Evolutionary conservation across 2,113 vertebrate genomes (phyloP).

Genomic region (Gasterosteus aculeatus): DNA sequence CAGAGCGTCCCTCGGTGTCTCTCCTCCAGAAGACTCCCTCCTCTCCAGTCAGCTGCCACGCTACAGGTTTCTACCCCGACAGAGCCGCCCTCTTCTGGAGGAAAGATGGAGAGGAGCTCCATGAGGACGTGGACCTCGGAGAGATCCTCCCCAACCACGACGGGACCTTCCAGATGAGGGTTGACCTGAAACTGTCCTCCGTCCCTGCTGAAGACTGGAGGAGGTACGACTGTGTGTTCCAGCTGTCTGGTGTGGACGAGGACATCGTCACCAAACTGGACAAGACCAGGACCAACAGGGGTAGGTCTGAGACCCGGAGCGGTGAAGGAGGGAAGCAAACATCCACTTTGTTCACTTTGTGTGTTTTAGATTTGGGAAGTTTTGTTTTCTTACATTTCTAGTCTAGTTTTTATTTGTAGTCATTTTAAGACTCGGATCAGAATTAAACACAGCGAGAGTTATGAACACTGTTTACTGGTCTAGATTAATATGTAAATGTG

Average conservation of each 20-base stretch:
- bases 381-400: background rate
- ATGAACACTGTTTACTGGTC: too few relatives aligned
- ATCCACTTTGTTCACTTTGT: background rate
- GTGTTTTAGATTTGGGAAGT: background rate
- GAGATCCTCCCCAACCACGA: conserved; percentile 60
- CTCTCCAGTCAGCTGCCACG: conserved; percentile 43
- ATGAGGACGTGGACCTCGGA: conserved; percentile 47
- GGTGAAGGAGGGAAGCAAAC: background rate
- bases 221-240: conserved; percentile 42
- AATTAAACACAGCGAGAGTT: too few relatives aligned
- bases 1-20: conserved; percentile 22
- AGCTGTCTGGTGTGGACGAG: background rate
- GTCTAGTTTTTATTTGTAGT: background rate
- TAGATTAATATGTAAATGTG: too few relatives aligned
- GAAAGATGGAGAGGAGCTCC: conserved; percentile 40
- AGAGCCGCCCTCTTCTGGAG: conserved; percentile 41
- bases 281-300: conserved; percentile 22
- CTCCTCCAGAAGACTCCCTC: conserved; percentile 53
- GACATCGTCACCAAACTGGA: conserved; percentile 27
- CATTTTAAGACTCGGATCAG: too few relatives aligned
- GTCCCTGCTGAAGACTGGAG: conserved; percentile 19
- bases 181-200: conserved; percentile 11
- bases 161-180: conserved; percentile 61
- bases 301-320: conserved; percentile 2
- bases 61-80: conserved; percentile 56